A percentile compares a stretch with the other conserved stretches of the same genome.
Conservation (phyloP, 2,113 vertebrate genomes). For the Grantiella picta region DNA sequence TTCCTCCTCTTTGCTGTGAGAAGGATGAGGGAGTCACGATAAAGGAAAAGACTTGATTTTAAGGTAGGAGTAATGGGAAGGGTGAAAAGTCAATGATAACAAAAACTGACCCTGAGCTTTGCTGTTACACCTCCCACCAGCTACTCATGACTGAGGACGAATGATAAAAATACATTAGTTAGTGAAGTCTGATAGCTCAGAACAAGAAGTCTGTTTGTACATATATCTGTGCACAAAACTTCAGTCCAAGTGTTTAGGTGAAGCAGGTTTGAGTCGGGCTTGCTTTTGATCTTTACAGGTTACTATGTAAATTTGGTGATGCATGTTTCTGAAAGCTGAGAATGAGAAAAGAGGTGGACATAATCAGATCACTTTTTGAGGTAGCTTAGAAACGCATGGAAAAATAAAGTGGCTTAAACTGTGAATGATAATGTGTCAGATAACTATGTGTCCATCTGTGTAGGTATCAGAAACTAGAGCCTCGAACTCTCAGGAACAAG, state of each 20-base stretch:
- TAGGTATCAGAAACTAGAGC: neutral
- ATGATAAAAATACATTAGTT: no score
- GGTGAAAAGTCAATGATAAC: neutral
- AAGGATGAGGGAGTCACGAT: neutral
- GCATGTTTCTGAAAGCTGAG: neutral
- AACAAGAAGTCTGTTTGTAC: neutral
- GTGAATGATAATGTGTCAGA: rapidly evolving
- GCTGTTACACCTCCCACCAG: neutral
- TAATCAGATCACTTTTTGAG: neutral
- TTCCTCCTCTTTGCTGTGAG: rapidly evolving
- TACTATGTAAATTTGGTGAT: rapidly evolving
- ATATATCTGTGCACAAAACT: rapidly evolving
- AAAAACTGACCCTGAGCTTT: neutral
- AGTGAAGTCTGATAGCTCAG: neutral
- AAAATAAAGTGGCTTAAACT: neutral
- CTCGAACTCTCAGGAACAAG: neutral
- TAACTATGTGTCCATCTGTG: neutral
- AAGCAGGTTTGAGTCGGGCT: neutral
- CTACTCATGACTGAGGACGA: neutral
- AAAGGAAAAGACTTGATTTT: neutral
- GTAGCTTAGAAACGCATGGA: rapidly evolving
- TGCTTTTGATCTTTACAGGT: neutral
- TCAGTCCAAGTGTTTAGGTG: neutral
- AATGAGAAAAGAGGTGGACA: neutral
- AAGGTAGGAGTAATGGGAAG: neutral